Percentiles rank a stretch among this genome's conserved stretches.
Conservation (phyloP, 2,113 vertebrate genomes). For the Lathamus discolor region DNA sequence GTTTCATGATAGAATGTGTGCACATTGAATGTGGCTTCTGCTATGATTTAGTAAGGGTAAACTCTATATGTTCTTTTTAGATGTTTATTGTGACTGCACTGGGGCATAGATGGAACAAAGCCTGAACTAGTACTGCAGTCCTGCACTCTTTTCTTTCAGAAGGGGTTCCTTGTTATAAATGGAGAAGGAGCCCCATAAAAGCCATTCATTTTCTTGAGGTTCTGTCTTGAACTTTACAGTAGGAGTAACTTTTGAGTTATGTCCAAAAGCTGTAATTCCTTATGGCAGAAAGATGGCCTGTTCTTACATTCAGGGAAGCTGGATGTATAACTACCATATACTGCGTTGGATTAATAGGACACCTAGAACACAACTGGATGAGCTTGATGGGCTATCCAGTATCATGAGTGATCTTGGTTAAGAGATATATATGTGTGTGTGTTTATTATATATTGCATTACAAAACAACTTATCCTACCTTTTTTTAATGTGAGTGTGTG, state of each 20-base stretch:
- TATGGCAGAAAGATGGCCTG: neutral
- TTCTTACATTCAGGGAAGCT: neutral
- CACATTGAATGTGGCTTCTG: neutral
- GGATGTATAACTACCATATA: neutral
- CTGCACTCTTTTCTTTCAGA: neutral
- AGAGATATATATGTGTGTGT: fast-evolving
- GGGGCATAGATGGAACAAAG: neutral
- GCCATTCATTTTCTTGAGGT: neutral
- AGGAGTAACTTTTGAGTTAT: neutral
- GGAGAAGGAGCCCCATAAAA: neutral
- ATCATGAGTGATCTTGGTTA: fast-evolving
- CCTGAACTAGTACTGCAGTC: neutral
- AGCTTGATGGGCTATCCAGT: neutral
- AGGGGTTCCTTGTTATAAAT: neutral
- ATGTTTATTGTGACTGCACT: neutral
- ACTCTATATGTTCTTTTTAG: neutral
- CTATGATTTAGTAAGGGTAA: neutral
- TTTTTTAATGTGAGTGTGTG: neutral
- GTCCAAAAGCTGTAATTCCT: neutral
- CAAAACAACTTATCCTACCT: neutral
- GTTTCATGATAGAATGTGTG: neutral
- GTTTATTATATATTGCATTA: no score
- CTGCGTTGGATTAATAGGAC: neutral
- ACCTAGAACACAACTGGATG: fast-evolving
- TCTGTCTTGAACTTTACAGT: neutral